Evolutionary conservation across 2,797 vertebrate species (phyloP).

Genomic region (Loriculus beryllinus): DNA sequence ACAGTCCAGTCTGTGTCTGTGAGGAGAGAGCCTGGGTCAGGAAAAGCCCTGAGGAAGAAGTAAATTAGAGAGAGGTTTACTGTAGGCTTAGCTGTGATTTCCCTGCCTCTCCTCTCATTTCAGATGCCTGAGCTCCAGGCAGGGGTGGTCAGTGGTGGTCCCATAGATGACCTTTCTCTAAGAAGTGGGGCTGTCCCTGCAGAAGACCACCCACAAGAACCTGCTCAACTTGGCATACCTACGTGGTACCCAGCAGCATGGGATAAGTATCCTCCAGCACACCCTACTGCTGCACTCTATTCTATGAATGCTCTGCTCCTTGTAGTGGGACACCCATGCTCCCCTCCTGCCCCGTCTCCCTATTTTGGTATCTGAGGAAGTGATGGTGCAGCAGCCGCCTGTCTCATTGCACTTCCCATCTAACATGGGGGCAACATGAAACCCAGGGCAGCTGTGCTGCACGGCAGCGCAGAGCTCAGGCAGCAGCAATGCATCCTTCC

Average conservation of each 20-base stretch:
- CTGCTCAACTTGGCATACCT: background rate
- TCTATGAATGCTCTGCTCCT: background rate
- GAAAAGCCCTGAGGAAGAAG: background rate
- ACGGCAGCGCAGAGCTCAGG: background rate
- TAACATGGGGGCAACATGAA: fast-evolving
- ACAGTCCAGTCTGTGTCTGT: background rate
- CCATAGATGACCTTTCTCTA: background rate
- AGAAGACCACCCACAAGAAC: background rate
- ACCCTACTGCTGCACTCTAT: background rate
- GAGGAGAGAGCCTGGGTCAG: background rate
- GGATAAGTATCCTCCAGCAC: background rate
- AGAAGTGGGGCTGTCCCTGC: background rate
- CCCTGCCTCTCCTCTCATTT: background rate
- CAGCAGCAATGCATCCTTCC: background rate
- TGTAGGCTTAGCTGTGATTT: background rate
- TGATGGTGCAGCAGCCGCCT: background rate
- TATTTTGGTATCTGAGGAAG: background rate
- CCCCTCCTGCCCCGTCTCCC: fast-evolving
- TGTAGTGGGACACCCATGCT: background rate
- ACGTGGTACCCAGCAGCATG: fast-evolving
- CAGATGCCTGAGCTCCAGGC: background rate
- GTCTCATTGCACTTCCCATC: background rate
- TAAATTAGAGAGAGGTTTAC: background rate
- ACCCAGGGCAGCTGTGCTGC: background rate
- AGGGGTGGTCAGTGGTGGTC: background rate